Percentiles rank a stretch among this genome's conserved stretches.
Evolutionary conservation across 2,113 vertebrate genomes (phyloP).

Genomic region (Dicaeum eximium): DNA sequence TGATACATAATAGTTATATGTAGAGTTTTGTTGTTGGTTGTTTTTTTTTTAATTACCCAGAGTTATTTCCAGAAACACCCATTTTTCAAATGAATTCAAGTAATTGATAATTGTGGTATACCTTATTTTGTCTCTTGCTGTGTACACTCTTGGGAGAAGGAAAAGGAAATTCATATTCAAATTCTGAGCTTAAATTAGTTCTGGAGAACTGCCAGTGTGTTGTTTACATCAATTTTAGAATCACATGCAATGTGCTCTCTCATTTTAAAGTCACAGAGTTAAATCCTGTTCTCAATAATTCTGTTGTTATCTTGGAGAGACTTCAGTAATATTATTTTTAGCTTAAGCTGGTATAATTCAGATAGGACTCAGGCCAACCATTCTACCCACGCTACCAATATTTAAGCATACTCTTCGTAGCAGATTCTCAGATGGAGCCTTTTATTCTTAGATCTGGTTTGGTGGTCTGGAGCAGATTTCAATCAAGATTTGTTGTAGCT

Average conservation of each 20-base stretch:
- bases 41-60: background rate
- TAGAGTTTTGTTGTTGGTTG: background rate
- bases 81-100: background rate
- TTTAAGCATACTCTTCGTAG: background rate
- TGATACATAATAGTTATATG: background rate
- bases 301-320: background rate
- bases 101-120: conserved; percentile 7
- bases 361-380: background rate
- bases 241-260: conserved; percentile 15
- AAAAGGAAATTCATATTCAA: conserved; percentile 58
- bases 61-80: conserved; percentile 10
- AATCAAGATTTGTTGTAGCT: background rate
- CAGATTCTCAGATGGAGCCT: background rate
- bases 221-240: conserved; percentile 48
- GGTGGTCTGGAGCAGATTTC: background rate
- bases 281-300: conserved; percentile 1
- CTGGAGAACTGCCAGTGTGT: conserved; percentile 19
- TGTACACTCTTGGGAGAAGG: conserved; percentile 22
- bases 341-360: conserved; percentile 20
- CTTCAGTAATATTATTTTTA: conserved; percentile 28
- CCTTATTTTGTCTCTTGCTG: conserved; percentile 15
- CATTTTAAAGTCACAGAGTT: conserved; percentile 60
- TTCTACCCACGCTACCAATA: background rate
- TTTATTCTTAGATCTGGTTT: conserved; percentile 1
- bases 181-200: conserved; percentile 57